Base-by-base conservation (phyloP, 2,113 vertebrate genomes). In the Philantomba maxwellii region DNA sequence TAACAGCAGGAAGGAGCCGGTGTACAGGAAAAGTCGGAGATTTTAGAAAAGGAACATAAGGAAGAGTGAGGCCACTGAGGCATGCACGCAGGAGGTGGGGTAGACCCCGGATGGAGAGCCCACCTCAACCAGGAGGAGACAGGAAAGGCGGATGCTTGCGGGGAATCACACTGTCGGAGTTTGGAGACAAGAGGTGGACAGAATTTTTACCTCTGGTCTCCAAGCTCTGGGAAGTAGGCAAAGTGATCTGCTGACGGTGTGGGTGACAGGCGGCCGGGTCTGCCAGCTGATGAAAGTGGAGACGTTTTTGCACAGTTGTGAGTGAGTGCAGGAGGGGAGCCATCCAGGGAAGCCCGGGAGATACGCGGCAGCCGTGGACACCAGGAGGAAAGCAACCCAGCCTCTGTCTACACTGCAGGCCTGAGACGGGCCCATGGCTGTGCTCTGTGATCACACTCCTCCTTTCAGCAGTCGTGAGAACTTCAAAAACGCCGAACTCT, bases 61-160 rank as follows among this genome's bases (percentile, higher is more conserved):
- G 28, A 28, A 73, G 8, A 85, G 81, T 30, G 5, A 39, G 60
- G 4, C 62, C 13, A 11, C 0, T 6, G 14, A 7, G 10, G n/a
- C 3, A 6, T 33, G 66, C n/a, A 39, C 5, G 10, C 53, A 2
- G 53, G 33, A 33, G 17, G 26, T 45, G 17, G 30, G 17, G 5
- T 2, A 39, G 33, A 58, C 12, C 36, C 12, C 3, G 1, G 2
- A 2, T 11, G 11, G 83, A 73, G 15, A 53, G 51, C 26, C 25
- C 9, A 2, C 14, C 51, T 28, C 4, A 15, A 26, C 70, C 26
- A 25, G 36, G 30, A 16, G 25, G 57, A 64, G 47, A 15, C 8
- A 25, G 43, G 28, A 47, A 64, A 28, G 26, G 15, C 0, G 2
- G 55, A 83, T 6, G 28, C 14, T 28, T 1, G 0, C 0, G 0